These are phyloP conservation scores for Ochlodes sylvanus DNA, from an alignment of 2,888 invertebrate genomes.

Conservation along the genomic window DNA sequence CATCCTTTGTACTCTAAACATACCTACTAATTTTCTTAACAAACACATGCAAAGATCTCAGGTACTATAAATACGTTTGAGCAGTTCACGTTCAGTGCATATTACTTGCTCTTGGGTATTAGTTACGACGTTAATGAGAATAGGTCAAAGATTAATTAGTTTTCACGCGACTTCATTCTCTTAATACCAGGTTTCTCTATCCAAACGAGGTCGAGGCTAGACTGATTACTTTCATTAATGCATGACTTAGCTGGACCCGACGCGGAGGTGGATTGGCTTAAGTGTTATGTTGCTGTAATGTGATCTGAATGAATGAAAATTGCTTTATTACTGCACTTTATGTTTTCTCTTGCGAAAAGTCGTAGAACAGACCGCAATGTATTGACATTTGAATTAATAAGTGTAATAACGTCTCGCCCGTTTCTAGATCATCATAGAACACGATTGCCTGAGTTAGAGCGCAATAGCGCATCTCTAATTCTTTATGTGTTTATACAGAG, in stretches of 20 bases:
- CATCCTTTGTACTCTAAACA: too few species aligned
- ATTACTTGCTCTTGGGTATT: slow-evolving; percentile 16
- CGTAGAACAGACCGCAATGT: background rate
- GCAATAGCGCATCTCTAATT: slow-evolving; percentile 62
- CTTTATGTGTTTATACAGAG: slow-evolving; percentile 48
- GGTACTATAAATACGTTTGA: background rate
- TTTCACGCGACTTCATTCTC: slow-evolving; percentile 65
- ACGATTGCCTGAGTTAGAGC: slow-evolving; percentile 46
- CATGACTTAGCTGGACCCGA: slow-evolving; percentile 49
- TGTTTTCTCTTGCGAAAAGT: slow-evolving; percentile 32
- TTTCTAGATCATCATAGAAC: background rate
- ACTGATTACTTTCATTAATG: slow-evolving; percentile 67
- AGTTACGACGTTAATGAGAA: slow-evolving; percentile 47
- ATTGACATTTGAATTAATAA: slow-evolving; percentile 4
- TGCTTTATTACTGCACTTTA: slow-evolving; percentile 22
- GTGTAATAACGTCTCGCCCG: background rate
- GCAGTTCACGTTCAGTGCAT: slow-evolving; percentile 33
- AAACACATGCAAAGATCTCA: background rate
- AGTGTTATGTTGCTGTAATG: slow-evolving; percentile 45
- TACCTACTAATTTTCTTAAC: background rate
- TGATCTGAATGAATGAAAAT: slow-evolving; percentile 41
- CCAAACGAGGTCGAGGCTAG: slow-evolving; percentile 62
- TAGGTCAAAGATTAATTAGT: slow-evolving; percentile 73
- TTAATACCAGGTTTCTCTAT: slow-evolving; percentile 54
- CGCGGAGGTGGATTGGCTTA: slow-evolving; percentile 43